Evolutionary conservation across 1,140 invertebrate species (phyloP).

Genomic region (Bombus superbus): DNA sequence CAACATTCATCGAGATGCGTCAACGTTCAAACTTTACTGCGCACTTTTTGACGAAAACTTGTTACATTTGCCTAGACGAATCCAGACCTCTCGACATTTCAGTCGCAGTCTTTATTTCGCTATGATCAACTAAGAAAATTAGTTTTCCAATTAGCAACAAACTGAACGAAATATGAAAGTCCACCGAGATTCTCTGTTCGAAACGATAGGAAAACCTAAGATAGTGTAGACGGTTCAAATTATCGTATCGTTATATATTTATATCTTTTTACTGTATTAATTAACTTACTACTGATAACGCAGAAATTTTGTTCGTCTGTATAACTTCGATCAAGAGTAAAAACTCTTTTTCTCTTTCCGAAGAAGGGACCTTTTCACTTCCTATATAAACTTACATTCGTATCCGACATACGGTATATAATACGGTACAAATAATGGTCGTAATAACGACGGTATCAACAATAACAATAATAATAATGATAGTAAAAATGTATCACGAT

Average conservation of each 20-base stretch:
- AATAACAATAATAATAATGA: background rate
- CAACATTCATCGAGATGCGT: background rate
- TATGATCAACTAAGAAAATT: background rate
- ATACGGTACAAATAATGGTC: background rate
- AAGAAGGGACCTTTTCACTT: background rate
- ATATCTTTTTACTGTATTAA: too few species aligned
- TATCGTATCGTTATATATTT: too few species aligned
- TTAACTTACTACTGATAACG: too few species aligned
- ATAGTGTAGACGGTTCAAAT: too few species aligned
- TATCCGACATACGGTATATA: background rate
- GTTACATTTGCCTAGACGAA: background rate
- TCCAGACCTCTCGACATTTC: background rate
- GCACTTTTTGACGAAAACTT: background rate
- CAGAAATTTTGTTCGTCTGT: background rate
- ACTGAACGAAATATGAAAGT: background rate
- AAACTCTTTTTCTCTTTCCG: background rate
- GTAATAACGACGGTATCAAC: constrained; percentile 1
- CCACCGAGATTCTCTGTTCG: background rate
- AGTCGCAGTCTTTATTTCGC: background rate
- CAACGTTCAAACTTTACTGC: background rate
- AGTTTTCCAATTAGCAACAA: background rate
- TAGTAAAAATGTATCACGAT: background rate
- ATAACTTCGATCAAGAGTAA: background rate
- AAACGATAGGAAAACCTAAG: background rate
- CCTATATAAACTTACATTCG: background rate